Percentiles rank a stretch among this genome's conserved stretches.
phyloP scores from a whole-genome alignment of 1,140 invertebrate genomes.

The Yoshiicerus persimilis region DNA sequence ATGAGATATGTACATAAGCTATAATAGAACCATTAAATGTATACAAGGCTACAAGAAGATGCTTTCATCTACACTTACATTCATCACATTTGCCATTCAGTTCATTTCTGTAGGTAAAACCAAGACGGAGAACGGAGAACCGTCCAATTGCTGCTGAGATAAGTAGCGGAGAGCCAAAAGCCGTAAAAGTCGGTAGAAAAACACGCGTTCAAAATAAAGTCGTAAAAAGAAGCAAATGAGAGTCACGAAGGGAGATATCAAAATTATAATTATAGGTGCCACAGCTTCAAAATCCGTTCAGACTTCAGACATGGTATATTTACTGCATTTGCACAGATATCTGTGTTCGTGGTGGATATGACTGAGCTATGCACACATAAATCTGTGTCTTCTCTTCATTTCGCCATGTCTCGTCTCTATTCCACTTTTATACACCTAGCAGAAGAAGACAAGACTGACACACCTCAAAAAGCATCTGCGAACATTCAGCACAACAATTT shows the following conservation, averaged over 20 bases:
- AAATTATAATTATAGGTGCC: slow-evolving; percentile 33
- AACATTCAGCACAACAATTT: neutral
- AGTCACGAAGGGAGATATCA: slow-evolving; percentile 44
- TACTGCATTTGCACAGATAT: neutral
- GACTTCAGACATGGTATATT: neutral
- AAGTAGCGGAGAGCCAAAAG: slow-evolving; percentile 29
- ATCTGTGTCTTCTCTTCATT: neutral
- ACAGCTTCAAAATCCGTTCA: neutral
- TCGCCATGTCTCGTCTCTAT: neutral
- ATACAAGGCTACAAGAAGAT: neutral
- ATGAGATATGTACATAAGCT: neutral
- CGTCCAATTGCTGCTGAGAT: neutral
- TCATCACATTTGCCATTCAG: neutral
- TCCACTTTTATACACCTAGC: neutral
- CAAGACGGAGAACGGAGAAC: neutral
- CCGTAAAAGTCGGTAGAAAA: slow-evolving; percentile 43
- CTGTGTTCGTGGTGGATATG: neutral
- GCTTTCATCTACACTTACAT: neutral
- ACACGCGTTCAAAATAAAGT: slow-evolving; percentile 44
- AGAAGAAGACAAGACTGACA: neutral
- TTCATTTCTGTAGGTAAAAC: neutral
- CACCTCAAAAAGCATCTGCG: neutral
- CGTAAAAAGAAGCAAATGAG: slow-evolving; percentile 42
- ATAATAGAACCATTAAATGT: neutral
- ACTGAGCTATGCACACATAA: slow-evolving; percentile 9